Base-by-base conservation (phyloP, 2,888 invertebrate genomes). In the Heteromurus nitidus region DNA sequence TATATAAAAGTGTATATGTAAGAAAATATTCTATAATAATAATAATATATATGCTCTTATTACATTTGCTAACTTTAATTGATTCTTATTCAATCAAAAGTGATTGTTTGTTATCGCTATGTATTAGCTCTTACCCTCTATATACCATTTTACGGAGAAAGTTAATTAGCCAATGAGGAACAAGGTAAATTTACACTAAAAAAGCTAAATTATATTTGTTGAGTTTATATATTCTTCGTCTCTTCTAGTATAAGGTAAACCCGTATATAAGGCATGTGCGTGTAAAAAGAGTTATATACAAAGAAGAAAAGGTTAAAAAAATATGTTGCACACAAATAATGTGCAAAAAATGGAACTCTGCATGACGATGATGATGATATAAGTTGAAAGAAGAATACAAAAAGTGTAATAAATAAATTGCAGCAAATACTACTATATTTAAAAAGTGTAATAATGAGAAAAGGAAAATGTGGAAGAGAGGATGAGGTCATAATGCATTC, bases 401-500 rank as follows among this genome's bases (percentile, higher is more conserved):
- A 44, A 67, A 44, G 3, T 47, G 18, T 18, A 68, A 73, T 20
- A 60, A 69, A 28, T 60, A n/a, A 60, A 72, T 47, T 62, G 28
- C 44, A 13, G 24, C 26, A 36, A 53, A 73, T 42, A 76, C 26
- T 68, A 76, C 50, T 76, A 24, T n/a, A 20, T 7, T n/a, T n/a
- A n/a, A n/a, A n/a, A n/a, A 9, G 28, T 62, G 50, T 47, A 73
- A 60, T 60, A 60, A 60, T 47, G 18, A 47, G 22, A 55, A 18
- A 55, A 22, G 26, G 2, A 16, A 26, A 28, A 18, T 50, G 24
- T 55, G 65, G 65, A 72, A 55, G 79, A 79, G 42, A 72, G 55
- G 60, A 72, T 55, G 28, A 64, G 28, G 69, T 69, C 44, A 73
- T 60, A 44, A 58, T 72, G 73, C 80, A 80, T 80, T 80, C 80